phyloP scores from a whole-genome alignment of 53 echinoderm and acorn worm species.

The Stichopus horrens region DNA sequence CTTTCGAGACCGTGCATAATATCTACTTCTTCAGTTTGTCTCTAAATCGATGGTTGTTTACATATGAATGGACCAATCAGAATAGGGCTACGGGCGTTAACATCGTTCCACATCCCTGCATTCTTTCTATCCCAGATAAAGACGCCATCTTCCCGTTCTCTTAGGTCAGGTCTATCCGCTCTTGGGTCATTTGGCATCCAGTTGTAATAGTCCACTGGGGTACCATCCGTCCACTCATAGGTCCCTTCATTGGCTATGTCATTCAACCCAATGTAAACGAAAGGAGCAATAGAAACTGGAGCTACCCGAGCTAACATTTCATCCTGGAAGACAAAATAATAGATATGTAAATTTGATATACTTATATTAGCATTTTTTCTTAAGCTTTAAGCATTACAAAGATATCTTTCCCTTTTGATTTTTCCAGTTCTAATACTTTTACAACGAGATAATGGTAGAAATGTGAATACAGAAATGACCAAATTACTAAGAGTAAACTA shows the following conservation, averaged over 20 bases:
- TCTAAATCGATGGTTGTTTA: conserved; percentile 11
- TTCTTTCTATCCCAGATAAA: conserved; percentile 26
- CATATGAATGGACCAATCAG: conserved; percentile 36
- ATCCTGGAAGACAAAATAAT: not conserved
- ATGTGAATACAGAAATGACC: too few relatives aligned
- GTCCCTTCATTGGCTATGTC: not conserved
- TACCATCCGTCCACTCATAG: conserved; percentile 1
- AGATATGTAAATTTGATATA: too few relatives aligned
- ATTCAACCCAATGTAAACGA: conserved; percentile 18
- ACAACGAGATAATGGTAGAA: too few relatives aligned
- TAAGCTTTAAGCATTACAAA: too few relatives aligned
- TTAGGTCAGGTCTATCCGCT: not conserved
- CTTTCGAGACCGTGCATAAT: too few relatives aligned
- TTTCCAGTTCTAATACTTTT: too few relatives aligned
- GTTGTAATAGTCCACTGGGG: conserved; percentile 20
- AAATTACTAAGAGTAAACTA: too few relatives aligned
- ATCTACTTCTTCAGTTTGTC: not conserved
- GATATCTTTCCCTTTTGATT: too few relatives aligned
- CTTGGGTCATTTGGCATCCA: conserved; percentile 8
- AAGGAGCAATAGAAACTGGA: conserved; percentile 11
- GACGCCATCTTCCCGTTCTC: conserved; percentile 16
- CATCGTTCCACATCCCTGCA: conserved; percentile 18
- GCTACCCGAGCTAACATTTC: not conserved
- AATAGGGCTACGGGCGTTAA: not conserved
- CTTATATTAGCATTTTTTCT: too few relatives aligned